phyloP scores from a whole-genome alignment of 1,140 invertebrate genomes.

The Cardiocondyla obscurior region DNA sequence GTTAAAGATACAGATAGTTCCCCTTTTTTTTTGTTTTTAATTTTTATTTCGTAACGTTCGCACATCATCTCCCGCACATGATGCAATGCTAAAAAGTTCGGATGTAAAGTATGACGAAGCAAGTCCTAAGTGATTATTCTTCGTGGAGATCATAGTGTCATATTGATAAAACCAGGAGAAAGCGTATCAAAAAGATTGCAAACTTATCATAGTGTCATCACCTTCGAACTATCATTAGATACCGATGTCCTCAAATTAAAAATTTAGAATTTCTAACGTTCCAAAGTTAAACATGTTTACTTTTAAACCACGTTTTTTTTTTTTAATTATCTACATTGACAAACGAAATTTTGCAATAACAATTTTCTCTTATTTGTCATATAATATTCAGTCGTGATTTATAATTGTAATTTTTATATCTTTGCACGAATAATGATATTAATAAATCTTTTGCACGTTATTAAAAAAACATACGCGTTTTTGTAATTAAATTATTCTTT shows the following conservation, averaged over 20 bases:
- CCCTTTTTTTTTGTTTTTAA: too few species aligned
- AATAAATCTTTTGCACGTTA: too few species aligned
- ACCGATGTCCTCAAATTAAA: background rate
- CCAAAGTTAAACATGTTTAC: background rate
- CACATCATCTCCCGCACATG: background rate
- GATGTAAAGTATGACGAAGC: background rate
- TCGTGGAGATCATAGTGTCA: slow-evolving; percentile 22
- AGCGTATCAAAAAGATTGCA: background rate
- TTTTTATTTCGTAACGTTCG: background rate
- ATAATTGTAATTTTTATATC: too few species aligned
- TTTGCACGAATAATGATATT: too few species aligned
- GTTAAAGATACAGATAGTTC: background rate
- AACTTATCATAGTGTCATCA: background rate
- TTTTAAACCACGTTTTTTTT: too few species aligned
- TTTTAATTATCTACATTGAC: too few species aligned
- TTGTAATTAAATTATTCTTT: too few species aligned
- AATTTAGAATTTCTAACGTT: background rate
- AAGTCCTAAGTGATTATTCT: background rate
- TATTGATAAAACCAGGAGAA: background rate
- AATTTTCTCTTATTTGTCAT: too few species aligned
- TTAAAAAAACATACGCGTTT: too few species aligned
- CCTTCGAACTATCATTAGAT: background rate
- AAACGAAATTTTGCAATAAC: background rate
- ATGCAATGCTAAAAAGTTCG: slow-evolving; percentile 14
- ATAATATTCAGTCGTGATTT: too few species aligned